Percentiles rank a stretch among this genome's conserved stretches.
These are phyloP conservation scores for Cabera pusaria DNA, from an alignment of 2,888 invertebrate genomes.

Conservation along the genomic window DNA sequence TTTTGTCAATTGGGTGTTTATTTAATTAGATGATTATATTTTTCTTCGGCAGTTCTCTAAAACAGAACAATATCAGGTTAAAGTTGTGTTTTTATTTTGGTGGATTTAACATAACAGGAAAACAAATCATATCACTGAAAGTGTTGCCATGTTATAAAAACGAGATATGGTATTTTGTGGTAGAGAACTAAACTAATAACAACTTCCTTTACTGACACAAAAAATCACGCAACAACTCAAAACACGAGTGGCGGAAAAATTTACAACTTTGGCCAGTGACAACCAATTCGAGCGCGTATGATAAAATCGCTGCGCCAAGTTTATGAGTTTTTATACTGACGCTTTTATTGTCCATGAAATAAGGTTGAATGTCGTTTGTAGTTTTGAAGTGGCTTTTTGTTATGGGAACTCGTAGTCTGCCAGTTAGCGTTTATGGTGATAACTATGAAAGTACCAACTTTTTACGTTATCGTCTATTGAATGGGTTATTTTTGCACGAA, in stretches of 20 bases:
- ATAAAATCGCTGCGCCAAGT: conserved; percentile 47
- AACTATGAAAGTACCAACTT: conserved; percentile 52
- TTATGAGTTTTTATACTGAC: conserved; percentile 25
- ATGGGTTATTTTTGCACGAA: conserved; percentile 46
- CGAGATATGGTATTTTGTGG: conserved; percentile 11
- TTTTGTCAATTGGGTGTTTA: too few relatives aligned
- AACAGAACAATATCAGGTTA: too few relatives aligned
- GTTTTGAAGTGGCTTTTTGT: conserved; percentile 27
- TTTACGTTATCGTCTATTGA: conserved; percentile 40
- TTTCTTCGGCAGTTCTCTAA: too few relatives aligned
- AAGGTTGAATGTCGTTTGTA: conserved; percentile 40
- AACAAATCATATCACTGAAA: too few relatives aligned
- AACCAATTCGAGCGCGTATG: conserved; percentile 51
- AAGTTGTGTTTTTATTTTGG: too few relatives aligned
- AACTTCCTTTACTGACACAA: conserved; percentile 28
- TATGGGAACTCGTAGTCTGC: conserved; percentile 39
- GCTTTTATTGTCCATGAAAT: conserved; percentile 31
- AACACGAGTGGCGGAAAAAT: conserved; percentile 50
- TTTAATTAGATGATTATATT: too few relatives aligned
- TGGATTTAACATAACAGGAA: too few relatives aligned
- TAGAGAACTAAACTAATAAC: conserved; percentile 29
- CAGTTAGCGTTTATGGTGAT: conserved; percentile 54
- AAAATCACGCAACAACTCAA: conserved; percentile 41
- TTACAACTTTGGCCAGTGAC: conserved; percentile 56
- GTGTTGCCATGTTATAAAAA: conserved; percentile 11